These are phyloP conservation scores for Bombus soroeensis DNA, from an alignment of 1,140 invertebrate genomes.

Conservation along the genomic window DNA sequence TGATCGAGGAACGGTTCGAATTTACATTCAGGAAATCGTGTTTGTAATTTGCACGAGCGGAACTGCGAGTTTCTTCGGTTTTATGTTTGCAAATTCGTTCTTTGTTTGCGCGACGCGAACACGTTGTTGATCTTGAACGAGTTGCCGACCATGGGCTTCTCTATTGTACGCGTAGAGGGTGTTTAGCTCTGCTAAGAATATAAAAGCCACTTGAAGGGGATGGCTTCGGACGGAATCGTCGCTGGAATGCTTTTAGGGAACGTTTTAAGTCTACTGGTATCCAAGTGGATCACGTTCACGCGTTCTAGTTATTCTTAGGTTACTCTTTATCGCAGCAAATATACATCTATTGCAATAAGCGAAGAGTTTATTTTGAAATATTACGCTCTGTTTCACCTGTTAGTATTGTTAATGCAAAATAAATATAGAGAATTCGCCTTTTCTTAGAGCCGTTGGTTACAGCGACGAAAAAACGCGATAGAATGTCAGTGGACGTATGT, in stretches of 20 bases:
- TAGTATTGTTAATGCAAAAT: too few species aligned
- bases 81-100: slow-evolving; percentile 7
- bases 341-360: too few species aligned
- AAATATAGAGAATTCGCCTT: too few species aligned
- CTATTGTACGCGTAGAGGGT: background rate
- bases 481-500: too few species aligned
- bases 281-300: background rate
- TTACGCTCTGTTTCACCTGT: too few species aligned
- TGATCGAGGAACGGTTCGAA: background rate
- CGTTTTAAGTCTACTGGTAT: slow-evolving; percentile 1
- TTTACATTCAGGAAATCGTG: background rate
- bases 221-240: background rate
- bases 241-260: background rate
- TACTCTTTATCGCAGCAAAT: too few species aligned
- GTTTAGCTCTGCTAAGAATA: slow-evolving; percentile 10
- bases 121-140: slow-evolving; percentile 9
- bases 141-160: background rate
- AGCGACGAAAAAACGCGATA: too few species aligned
- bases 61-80: background rate
- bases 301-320: background rate
- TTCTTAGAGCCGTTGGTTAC: too few species aligned
- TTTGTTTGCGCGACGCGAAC: background rate
- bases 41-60: background rate
- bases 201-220: slow-evolving; percentile 23
- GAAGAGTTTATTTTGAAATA: too few species aligned